Percentiles rank a stretch among this genome's conserved stretches.
Evolutionary conservation across 2,888 invertebrate species (phyloP).

Genomic region (Leptinotarsa haldemani): DNA sequence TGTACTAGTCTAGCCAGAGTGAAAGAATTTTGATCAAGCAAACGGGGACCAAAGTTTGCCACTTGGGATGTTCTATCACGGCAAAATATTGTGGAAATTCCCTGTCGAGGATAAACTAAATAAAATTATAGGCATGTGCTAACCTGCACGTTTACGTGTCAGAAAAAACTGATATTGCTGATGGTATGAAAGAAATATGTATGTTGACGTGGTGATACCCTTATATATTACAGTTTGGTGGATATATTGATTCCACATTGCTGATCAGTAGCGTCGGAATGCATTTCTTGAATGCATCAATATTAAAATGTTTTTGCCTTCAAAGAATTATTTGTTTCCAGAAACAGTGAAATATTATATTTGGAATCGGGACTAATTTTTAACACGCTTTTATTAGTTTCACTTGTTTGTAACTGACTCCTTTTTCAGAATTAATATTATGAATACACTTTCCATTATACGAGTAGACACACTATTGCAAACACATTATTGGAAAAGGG

Average conservation of each 20-base stretch:
- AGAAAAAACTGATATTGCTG: slow-evolving; percentile 1
- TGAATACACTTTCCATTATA: no score
- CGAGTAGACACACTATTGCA: no score
- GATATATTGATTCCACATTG: background rate
- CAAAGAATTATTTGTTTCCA: no score
- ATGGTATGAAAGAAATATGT: slow-evolving; percentile 8
- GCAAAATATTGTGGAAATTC: slow-evolving; percentile 21
- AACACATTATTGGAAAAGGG: no score
- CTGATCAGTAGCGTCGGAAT: background rate
- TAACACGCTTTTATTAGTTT: no score
- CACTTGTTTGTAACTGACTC: no score
- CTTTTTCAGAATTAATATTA: no score
- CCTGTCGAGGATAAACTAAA: slow-evolving; percentile 19
- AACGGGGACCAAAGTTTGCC: slow-evolving; percentile 24
- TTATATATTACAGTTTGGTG: background rate
- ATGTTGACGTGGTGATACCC: background rate
- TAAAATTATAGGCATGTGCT: slow-evolving; percentile 15
- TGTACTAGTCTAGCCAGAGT: background rate
- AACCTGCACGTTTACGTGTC: slow-evolving; percentile 10
- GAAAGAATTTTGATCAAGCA: slow-evolving; percentile 18
- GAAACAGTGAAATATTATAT: no score
- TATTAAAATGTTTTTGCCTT: no score
- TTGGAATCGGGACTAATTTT: no score
- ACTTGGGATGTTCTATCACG: slow-evolving; percentile 22
- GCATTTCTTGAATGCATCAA: background rate